Conservation (phyloP, 2,888 invertebrate genomes). For the Merodon equestris region DNA sequence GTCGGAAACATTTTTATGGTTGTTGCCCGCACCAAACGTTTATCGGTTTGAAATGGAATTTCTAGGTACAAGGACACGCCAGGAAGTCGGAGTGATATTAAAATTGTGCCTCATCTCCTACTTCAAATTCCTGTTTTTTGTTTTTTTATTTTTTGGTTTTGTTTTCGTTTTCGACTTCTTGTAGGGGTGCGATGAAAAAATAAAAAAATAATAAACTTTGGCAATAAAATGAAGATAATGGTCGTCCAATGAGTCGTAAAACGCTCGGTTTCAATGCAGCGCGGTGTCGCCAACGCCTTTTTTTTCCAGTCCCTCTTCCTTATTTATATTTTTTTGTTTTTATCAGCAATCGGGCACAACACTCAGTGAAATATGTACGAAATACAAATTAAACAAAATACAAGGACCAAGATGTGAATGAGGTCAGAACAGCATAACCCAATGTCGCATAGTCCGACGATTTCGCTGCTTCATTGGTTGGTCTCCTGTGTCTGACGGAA, state of each 20-base stretch:
- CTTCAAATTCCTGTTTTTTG: not conserved
- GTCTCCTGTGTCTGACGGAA: conserved; percentile 22
- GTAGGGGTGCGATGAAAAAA: conserved; percentile 52
- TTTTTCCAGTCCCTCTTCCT: no score
- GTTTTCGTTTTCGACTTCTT: conserved; percentile 10
- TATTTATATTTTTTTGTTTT: no score
- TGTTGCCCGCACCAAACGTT: conserved; percentile 54
- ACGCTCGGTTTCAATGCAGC: conserved; percentile 59
- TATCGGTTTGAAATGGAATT: conserved; percentile 65
- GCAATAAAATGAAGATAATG: conserved; percentile 68
- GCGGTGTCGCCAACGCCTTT: conserved; percentile 62
- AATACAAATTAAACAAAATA: conserved; percentile 5
- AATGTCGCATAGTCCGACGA: conserved; percentile 11
- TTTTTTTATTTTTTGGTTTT: no score
- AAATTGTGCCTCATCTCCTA: conserved; percentile 40
- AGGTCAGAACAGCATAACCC: no score
- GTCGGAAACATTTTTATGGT: conserved; percentile 31
- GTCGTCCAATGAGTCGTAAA: conserved; percentile 68
- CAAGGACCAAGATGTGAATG: not conserved
- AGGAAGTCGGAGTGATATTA: conserved; percentile 51
- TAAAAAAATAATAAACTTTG: conserved; percentile 61
- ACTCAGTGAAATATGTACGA: no score
- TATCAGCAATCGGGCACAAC: no score
- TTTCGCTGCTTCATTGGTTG: conserved; percentile 16
- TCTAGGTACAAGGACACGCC: conserved; percentile 46